Base-by-base conservation (phyloP, 2,113 vertebrate species). In the Cololabis saira region DNA sequence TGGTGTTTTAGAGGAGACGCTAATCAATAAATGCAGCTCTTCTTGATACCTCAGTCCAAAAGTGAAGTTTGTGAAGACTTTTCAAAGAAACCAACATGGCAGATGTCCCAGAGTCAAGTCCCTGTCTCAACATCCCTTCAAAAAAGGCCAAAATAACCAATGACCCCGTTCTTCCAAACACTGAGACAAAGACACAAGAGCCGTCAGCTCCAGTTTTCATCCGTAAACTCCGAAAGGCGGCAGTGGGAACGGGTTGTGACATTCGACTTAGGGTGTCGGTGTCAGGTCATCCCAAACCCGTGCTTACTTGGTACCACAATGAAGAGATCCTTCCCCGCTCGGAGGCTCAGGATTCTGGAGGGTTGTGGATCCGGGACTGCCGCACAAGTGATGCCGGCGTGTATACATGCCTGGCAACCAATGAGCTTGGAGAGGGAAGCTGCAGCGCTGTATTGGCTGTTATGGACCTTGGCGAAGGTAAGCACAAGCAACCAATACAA, bases 281-380 rank as follows among this genome's bases (percentile, higher is more conserved):
- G 61, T 83, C 82, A 6, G 97, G 96, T 49, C 86, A 80, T 58
- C 97, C 97, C 0, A 85, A 40, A 82, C 95, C 97, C 58, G 78
- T 30, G n/a, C 91, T 98, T 63, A 87, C 83, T 78, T 99, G 97
- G 97, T 97, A 94, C 92, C 93, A 84, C 57, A 95, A 96, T 1
- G 89, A 96, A 1, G 84, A 90, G 54, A 90, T 49, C 8, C 80
- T 96, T 40, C 84, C 90, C 0, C 62, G 58, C 0, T 18, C 56
- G 0, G 93, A 93, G 16, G 78, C 53, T 61, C 93, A 95, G 10
- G 96, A 97, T 66, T 89, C 95, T 0, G 94, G 95, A 16, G 95
- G 94, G 13, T 91, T 98, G 72, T 96, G 95, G 95, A 96, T 99
- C 61, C 87, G 95, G 30, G 94, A 94, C 90, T 96, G 95, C 85